These are phyloP conservation scores for Poeciliopsis presidionis DNA, from an alignment of 2,797 vertebrate species.

Conservation along the genomic window DNA sequence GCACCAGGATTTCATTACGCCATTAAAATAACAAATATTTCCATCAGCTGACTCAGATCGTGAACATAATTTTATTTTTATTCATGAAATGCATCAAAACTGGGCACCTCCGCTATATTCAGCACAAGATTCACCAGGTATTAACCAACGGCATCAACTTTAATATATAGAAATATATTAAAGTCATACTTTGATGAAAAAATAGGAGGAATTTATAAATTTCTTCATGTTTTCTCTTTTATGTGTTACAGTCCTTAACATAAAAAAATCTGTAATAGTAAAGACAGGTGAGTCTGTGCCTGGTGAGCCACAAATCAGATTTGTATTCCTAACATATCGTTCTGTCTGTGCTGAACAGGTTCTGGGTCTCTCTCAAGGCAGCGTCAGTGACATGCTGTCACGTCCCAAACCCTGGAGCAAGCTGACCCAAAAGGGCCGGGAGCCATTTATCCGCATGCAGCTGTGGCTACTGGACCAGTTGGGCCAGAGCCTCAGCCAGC, in stretches of 20 bases:
- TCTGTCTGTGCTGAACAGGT: conserved; percentile 79
- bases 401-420: conserved; percentile 99
- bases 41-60: background rate
- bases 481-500: conserved; percentile 86
- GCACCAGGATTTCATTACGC: background rate
- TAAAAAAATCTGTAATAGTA: background rate
- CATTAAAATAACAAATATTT: background rate
- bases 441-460: conserved; percentile 99
- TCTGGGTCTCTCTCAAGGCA: conserved; percentile 97
- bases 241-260: background rate
- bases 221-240: background rate
- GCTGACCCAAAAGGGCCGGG: conserved; percentile 96
- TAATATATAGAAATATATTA: background rate
- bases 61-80: background rate
- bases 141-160: background rate
- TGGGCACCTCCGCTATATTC: background rate
- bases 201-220: background rate
- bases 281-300: background rate
- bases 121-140: background rate
- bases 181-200: background rate
- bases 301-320: background rate
- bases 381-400: conserved; percentile 98
- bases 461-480: conserved; percentile 96
- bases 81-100: background rate
- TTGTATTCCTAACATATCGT: background rate